Evolutionary conservation across 2,113 vertebrate genomes (phyloP).

Genomic region (Hyaena hyaena): DNA sequence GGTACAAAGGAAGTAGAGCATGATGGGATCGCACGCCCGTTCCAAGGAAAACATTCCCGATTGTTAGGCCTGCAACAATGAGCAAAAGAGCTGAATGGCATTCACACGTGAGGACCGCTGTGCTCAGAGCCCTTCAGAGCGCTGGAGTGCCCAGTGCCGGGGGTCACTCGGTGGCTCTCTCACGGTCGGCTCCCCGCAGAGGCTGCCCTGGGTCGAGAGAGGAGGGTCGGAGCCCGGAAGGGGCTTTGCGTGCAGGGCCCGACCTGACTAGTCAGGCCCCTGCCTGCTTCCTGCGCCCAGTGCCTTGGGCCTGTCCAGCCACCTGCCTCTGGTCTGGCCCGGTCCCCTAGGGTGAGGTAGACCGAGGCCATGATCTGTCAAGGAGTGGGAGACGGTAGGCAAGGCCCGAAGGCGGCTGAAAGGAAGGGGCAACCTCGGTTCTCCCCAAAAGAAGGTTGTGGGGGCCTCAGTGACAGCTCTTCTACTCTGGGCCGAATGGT

Average conservation of each 20-base stretch:
- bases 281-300: fast-evolving
- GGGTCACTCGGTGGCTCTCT: neutral
- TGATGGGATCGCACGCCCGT: neutral
- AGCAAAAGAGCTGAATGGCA: constrained; percentile 68
- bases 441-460: neutral
- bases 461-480: neutral
- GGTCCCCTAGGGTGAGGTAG: neutral
- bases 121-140: neutral
- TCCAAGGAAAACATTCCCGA: constrained; percentile 85
- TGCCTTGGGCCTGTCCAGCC: neutral
- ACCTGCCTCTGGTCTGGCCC: neutral
- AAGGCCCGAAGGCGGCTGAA: neutral
- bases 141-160: fast-evolving
- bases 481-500: neutral
- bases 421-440: neutral
- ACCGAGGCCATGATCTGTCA: neutral
- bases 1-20: constrained; percentile 80
- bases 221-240: neutral
- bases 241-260: neutral
- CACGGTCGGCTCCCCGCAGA: neutral
- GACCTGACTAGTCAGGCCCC: too few relatives aligned
- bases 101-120: constrained; percentile 31
- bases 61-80: constrained; percentile 73
- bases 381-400: neutral
- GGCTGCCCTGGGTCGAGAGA: neutral